Evolutionary conservation across 1,140 invertebrate genomes (phyloP).

Genomic region (Drosophila mayri): DNA sequence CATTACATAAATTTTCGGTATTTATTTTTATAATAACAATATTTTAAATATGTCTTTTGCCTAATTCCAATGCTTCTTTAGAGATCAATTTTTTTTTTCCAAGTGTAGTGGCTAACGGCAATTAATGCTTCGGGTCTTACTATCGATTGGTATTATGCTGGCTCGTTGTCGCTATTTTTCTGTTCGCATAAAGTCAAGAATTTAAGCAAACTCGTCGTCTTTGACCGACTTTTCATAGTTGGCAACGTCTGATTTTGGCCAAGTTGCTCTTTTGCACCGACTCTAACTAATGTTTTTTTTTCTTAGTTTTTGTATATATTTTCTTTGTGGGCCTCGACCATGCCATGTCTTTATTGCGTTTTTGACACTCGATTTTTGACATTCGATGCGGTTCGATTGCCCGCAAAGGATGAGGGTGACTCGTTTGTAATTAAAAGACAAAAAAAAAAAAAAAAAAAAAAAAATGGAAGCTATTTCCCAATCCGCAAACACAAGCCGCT

Average conservation of each 20-base stretch:
- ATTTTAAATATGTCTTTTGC: neutral
- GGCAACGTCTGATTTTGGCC: slow-evolving; percentile 43
- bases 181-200: slow-evolving; percentile 65
- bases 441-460: neutral
- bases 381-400: slow-evolving; percentile 10
- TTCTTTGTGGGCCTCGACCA: slow-evolving; percentile 36
- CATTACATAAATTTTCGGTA: too few relatives aligned
- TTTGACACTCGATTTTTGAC: slow-evolving; percentile 33
- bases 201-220: slow-evolving; percentile 71
- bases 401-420: slow-evolving; percentile 9
- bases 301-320: neutral
- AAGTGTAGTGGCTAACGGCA: slow-evolving; percentile 63
- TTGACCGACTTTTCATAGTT: slow-evolving; percentile 67
- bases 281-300: slow-evolving; percentile 16
- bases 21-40: too few relatives aligned
- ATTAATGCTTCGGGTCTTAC: slow-evolving; percentile 53
- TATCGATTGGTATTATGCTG: slow-evolving; percentile 53
- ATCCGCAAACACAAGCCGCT: neutral
- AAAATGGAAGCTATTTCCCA: slow-evolving; percentile 2
- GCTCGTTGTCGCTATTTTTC: slow-evolving; percentile 32
- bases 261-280: slow-evolving; percentile 30
- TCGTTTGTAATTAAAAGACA: neutral
- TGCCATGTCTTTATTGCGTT: slow-evolving; percentile 27
- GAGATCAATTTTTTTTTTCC: neutral
- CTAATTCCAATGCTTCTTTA: neutral